These are phyloP conservation scores for Epiblema foenella DNA, from an alignment of 2,888 invertebrate genomes.

Conservation along the genomic window DNA sequence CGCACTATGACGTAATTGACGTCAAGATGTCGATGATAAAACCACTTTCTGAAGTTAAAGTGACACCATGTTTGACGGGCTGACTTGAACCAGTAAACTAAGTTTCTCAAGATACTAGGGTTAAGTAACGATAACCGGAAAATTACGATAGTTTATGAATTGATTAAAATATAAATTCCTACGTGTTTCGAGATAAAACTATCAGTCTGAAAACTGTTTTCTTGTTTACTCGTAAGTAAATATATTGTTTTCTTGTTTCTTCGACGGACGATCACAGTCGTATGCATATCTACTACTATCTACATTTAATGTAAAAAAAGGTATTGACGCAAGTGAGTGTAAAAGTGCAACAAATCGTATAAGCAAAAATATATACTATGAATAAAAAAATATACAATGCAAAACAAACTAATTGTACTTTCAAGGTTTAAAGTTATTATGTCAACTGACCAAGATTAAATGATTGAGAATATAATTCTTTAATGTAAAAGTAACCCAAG, in stretches of 20 bases:
- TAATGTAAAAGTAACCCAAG: too few species aligned
- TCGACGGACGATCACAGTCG: too few species aligned
- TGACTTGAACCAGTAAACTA: constrained; percentile 8
- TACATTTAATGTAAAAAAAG: background rate
- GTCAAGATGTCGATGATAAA: constrained; percentile 23
- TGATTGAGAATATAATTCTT: too few species aligned
- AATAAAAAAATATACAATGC: too few species aligned
- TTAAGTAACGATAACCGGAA: constrained; percentile 30
- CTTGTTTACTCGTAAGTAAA: background rate
- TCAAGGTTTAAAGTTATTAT: too few species aligned
- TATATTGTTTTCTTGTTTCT: background rate
- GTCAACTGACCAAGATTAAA: too few species aligned
- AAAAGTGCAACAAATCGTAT: background rate
- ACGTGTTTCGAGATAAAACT: constrained; percentile 2
- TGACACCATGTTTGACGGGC: constrained; percentile 29
- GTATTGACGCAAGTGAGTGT: background rate
- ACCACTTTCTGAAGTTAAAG: constrained; percentile 27
- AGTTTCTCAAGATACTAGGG: constrained; percentile 31
- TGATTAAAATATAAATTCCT: constrained; percentile 26
- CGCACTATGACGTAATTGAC: constrained; percentile 35
- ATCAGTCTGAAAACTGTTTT: constrained; percentile 3
- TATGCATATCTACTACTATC: too few species aligned
- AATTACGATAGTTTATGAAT: constrained; percentile 27
- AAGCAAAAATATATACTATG: too few species aligned
- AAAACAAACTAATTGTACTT: too few species aligned